A percentile compares a stretch with the other conserved stretches of the same genome.
Conservation (phyloP, 2,113 vertebrate species). For the Poicephalus gulielmi region DNA sequence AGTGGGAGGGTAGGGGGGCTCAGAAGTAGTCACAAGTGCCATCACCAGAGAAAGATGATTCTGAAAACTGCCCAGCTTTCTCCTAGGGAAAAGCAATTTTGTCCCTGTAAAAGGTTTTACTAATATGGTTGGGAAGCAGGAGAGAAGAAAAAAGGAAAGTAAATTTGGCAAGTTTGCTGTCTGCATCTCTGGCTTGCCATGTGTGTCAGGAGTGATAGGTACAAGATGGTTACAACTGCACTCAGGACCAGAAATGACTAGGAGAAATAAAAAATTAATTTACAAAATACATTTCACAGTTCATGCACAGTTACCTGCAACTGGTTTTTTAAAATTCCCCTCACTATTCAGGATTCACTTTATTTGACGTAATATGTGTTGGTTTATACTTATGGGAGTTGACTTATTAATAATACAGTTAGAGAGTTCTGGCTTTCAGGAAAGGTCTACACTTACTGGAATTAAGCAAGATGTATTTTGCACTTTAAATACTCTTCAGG, state of each 20-base stretch:
- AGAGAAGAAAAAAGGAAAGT: neutral
- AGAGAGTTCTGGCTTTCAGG: neutral
- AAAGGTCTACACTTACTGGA: neutral
- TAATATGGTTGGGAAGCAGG: neutral
- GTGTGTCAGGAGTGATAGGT: neutral
- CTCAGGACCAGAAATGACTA: neutral
- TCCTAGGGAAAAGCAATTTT: neutral
- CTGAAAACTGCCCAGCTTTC: neutral
- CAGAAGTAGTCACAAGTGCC: neutral
- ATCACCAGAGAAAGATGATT: neutral
- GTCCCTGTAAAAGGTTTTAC: neutral
- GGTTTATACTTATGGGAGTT: neutral
- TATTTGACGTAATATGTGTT: neutral
- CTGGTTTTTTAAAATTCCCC: neutral
- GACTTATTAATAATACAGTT: slow-evolving; percentile 50
- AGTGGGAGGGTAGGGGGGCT: neutral
- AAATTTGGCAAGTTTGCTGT: neutral
- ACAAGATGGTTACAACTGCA: neutral
- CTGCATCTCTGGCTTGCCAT: neutral
- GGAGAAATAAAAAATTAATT: slow-evolving; percentile 53
- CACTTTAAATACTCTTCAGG: neutral
- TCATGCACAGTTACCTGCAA: neutral
- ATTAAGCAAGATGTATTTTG: neutral
- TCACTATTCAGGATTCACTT: slow-evolving; percentile 17
- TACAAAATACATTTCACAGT: slow-evolving; percentile 31